Evolutionary conservation across 2,888 invertebrate genomes (phyloP), one percentile per base, ranked within the genome.

Genomic region (Lycocerus yunnanus): DNA sequence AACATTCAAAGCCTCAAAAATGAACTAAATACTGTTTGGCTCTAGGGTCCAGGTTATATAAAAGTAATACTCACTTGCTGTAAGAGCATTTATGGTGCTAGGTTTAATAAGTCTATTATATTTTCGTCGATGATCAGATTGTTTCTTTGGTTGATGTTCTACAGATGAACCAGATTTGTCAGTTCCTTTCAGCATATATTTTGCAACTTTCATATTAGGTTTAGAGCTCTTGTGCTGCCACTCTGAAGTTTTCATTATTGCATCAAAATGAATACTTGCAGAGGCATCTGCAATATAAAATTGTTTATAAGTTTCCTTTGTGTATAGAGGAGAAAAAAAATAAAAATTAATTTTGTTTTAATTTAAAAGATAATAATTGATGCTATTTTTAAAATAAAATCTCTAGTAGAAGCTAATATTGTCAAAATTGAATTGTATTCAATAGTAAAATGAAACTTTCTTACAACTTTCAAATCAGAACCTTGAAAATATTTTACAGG

Each of bases 141-240:
- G 59, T 79, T 89, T 83, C 79, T 86, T 87, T 74, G 86, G 86
- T 61, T 85, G 82, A 74, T 85, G 84, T 58, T 86, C 87, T 68
- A 84, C 70, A 13, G 83, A 78, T 27, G 77, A 61, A 60, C 66
- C 76, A 60, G 81, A 78, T 68, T 85, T 82, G 66, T 85, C 85
- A 65, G 80, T 69, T 70, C 81, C 77, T 79, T 86, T 86, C 16
- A 82, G 79, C 58, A 84, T 74, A 61, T 83, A 81, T 78, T 87
- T 87, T 68, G 85, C 77, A 15, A 85, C 80, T 77, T 87, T 87
- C 80, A 86, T 82, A 60, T 78, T 83, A n/a, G 87, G 86, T 77
- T 89, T 86, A 67, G 90, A 85, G 84, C 91, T 89, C 82, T 91
- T 91, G 84, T 92, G 92, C 82, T 95, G 95, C 94, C 95, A 95